Conservation (phyloP, 1,140 invertebrate species). For the Saccostrea cuccullata region DNA sequence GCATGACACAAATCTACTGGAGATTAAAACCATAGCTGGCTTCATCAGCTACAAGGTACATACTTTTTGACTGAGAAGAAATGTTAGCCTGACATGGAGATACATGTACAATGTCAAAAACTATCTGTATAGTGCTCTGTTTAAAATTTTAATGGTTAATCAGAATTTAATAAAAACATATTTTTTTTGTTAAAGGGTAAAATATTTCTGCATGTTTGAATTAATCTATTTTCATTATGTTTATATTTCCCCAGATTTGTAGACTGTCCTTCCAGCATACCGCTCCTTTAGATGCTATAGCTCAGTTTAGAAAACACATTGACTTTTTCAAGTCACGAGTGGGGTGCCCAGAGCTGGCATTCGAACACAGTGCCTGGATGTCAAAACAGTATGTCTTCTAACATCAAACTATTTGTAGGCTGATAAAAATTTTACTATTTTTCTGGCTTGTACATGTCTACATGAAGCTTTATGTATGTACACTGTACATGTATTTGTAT, state of each 20-base stretch:
- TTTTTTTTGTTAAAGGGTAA: no score
- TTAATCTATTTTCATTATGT: not conserved
- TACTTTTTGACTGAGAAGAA: slow-evolving; percentile 70
- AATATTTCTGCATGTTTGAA: no score
- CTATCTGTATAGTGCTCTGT: no score
- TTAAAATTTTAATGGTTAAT: no score
- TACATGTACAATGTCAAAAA: no score
- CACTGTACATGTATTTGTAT: no score
- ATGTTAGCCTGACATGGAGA: not conserved
- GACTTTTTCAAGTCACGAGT: slow-evolving; percentile 90
- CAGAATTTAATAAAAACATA: no score
- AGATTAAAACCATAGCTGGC: slow-evolving; percentile 96
- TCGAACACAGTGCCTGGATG: slow-evolving; percentile 98
- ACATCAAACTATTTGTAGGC: no score
- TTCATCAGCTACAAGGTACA: slow-evolving; percentile 96
- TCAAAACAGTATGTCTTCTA: slow-evolving; percentile 89
- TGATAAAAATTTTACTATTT: no score
- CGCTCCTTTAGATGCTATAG: slow-evolving; percentile 93
- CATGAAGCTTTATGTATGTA: no score
- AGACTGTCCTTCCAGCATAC: slow-evolving; percentile 92
- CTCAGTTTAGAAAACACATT: slow-evolving; percentile 94
- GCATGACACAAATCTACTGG: slow-evolving; percentile 92
- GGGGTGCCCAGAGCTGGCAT: slow-evolving; percentile 87
- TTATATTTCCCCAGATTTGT: slow-evolving; percentile 82
- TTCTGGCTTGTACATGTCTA: no score